Evolutionary conservation across 2,113 vertebrate genomes (phyloP).

Genomic region (Hippocampus mohnikei): DNA sequence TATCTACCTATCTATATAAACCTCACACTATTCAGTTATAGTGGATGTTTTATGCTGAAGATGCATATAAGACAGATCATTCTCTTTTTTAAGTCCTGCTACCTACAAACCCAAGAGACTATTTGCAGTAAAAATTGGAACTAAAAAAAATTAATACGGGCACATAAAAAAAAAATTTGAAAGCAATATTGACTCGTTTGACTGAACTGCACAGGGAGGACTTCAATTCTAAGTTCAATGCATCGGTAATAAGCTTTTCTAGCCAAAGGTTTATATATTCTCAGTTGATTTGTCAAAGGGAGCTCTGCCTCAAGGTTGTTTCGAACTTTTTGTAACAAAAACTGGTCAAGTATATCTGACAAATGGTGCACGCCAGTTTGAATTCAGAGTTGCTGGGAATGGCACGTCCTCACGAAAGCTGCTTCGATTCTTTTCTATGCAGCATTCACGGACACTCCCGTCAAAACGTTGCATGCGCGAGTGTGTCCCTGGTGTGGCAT

Average conservation of each 20-base stretch:
- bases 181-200: slow-evolving; percentile 1
- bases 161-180: no score
- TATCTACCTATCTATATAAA: neutral
- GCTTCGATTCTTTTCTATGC: no score
- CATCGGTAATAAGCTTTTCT: slow-evolving; percentile 8
- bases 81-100: neutral
- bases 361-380: slow-evolving; percentile 1
- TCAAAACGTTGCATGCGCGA: slow-evolving; percentile 7
- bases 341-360: neutral
- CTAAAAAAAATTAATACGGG: neutral
- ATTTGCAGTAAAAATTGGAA: neutral
- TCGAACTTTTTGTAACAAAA: neutral
- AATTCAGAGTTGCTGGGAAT: neutral
- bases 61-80: no score
- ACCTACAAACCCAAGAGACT: neutral
- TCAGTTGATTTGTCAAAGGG: slow-evolving; percentile 8
- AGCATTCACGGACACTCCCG: neutral
- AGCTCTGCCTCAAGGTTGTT: slow-evolving; percentile 4
- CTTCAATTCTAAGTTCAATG: neutral
- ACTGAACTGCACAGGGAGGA: slow-evolving; percentile 9
- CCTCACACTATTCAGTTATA: neutral
- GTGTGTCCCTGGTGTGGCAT: slow-evolving; percentile 14
- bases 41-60: neutral
- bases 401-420: neutral
- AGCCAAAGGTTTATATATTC: neutral